Evolutionary conservation across 1,140 invertebrate species (phyloP).

Genomic region (Penaeus japonicus): DNA sequence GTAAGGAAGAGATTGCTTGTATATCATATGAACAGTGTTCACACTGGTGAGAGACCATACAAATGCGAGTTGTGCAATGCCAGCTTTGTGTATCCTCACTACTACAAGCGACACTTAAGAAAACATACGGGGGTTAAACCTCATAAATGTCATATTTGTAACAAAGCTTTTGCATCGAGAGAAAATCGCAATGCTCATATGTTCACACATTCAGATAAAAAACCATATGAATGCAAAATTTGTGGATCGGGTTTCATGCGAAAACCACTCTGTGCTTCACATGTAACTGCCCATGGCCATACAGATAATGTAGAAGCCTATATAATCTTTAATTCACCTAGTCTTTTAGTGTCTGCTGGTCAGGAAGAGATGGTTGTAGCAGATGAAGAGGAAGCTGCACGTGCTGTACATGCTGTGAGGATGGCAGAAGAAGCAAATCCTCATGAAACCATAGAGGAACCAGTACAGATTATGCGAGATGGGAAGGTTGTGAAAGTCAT

Average conservation of each 20-base stretch:
- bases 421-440: slow-evolving; percentile 36
- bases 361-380: not conserved
- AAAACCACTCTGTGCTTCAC: slow-evolving; percentile 79
- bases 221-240: slow-evolving; percentile 44
- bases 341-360: slow-evolving; percentile 31
- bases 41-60: slow-evolving; percentile 80
- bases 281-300: slow-evolving; percentile 70
- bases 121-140: slow-evolving; percentile 84
- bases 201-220: slow-evolving; percentile 43
- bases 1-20: slow-evolving; percentile 77
- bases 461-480: slow-evolving; percentile 15
- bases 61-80: slow-evolving; percentile 77
- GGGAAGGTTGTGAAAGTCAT: slow-evolving; percentile 52
- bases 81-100: slow-evolving; percentile 83
- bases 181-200: slow-evolving; percentile 46
- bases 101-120: slow-evolving; percentile 81
- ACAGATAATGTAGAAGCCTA: slow-evolving; percentile 41
- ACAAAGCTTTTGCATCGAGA: slow-evolving; percentile 81
- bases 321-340: slow-evolving; percentile 53
- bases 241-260: slow-evolving; percentile 45
- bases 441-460: slow-evolving; percentile 18
- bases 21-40: slow-evolving; percentile 82
- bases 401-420: slow-evolving; percentile 24
- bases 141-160: slow-evolving; percentile 81
- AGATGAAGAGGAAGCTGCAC: slow-evolving; percentile 18